Evolutionary conservation across 2,113 vertebrate species (phyloP).

Genomic region (Pelodiscus sinensis): DNA sequence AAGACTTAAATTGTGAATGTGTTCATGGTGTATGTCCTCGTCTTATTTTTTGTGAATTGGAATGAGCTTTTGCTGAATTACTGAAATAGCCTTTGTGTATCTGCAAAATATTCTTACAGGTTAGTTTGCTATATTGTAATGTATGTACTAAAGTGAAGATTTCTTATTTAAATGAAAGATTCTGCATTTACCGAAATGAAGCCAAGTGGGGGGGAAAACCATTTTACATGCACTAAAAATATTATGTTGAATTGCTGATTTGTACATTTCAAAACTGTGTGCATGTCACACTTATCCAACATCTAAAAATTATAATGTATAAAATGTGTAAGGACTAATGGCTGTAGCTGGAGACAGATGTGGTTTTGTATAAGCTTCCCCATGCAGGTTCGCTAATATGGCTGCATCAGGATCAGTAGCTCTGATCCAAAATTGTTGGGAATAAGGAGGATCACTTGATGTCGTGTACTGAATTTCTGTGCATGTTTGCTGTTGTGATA

Average conservation of each 20-base stretch:
- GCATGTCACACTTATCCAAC: neutral
- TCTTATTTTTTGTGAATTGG: constrained; percentile 21
- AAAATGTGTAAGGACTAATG: constrained; percentile 29
- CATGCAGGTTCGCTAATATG: neutral
- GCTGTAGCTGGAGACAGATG: constrained; percentile 42
- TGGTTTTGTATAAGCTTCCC: constrained; percentile 15
- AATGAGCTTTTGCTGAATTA: constrained; percentile 57
- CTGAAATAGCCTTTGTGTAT: constrained; percentile 22
- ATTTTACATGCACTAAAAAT: fast-evolving
- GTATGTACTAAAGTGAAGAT: neutral
- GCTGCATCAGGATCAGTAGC: neutral
- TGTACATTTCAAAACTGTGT: neutral
- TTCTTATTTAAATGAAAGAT: constrained; percentile 24
- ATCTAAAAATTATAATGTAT: neutral
- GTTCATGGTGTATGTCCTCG: neutral
- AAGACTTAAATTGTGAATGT: constrained; percentile 25
- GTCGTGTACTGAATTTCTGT: fast-evolving
- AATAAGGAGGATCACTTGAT: neutral
- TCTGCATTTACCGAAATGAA: constrained; percentile 23
- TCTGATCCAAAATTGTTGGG: fast-evolving
- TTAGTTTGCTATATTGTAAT: neutral
- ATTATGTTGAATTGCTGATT: neutral
- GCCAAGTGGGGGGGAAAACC: neutral
- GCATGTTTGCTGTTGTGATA: fast-evolving
- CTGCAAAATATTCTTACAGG: neutral